Conservation (phyloP, 1,140 invertebrate species). For the Amphibalanus amphitrite region DNA sequence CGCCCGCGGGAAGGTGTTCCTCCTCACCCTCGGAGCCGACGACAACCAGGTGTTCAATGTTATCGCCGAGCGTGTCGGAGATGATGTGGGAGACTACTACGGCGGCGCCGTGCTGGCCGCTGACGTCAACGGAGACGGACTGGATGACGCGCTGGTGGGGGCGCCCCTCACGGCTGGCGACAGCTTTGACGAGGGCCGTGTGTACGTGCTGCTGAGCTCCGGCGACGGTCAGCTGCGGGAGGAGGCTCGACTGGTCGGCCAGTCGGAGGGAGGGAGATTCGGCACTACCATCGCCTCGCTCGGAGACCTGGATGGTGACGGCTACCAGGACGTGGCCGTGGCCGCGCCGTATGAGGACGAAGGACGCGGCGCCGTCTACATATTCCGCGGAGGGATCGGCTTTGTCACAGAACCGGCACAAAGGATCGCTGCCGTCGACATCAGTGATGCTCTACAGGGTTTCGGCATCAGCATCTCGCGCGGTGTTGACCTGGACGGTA, state of each 20-base stretch:
- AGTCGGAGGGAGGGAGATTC: slow-evolving; percentile 24
- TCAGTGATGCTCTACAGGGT: slow-evolving; percentile 17
- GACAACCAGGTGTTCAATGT: slow-evolving; percentile 18
- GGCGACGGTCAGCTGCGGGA: slow-evolving; percentile 12
- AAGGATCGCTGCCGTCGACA: slow-evolving; percentile 11
- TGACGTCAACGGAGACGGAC: slow-evolving; percentile 51
- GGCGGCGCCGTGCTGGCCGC: slow-evolving; percentile 46
- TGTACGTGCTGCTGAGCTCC: slow-evolving; percentile 36
- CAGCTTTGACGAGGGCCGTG: slow-evolving; percentile 35
- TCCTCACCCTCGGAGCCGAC: slow-evolving; percentile 22
- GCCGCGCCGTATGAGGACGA: slow-evolving; percentile 37
- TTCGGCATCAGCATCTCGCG: slow-evolving; percentile 24
- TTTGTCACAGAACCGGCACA: slow-evolving; percentile 17
- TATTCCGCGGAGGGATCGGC: slow-evolving; percentile 31
- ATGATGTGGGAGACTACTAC: slow-evolving; percentile 56
- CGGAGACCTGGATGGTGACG: slow-evolving; percentile 33
- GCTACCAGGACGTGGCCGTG: slow-evolving; percentile 30
- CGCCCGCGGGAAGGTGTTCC: slow-evolving; percentile 18
- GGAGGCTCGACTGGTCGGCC: slow-evolving; percentile 6
- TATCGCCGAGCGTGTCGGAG: slow-evolving; percentile 28
- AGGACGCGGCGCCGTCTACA: slow-evolving; percentile 31
- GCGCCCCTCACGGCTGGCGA: slow-evolving; percentile 42
- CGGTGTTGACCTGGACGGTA: slow-evolving; percentile 25
- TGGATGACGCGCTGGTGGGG: slow-evolving; percentile 52
- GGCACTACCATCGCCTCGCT: slow-evolving; percentile 27